Conservation (phyloP, 2,113 vertebrate genomes). For the Rhegmatorhina hoffmannsi region DNA sequence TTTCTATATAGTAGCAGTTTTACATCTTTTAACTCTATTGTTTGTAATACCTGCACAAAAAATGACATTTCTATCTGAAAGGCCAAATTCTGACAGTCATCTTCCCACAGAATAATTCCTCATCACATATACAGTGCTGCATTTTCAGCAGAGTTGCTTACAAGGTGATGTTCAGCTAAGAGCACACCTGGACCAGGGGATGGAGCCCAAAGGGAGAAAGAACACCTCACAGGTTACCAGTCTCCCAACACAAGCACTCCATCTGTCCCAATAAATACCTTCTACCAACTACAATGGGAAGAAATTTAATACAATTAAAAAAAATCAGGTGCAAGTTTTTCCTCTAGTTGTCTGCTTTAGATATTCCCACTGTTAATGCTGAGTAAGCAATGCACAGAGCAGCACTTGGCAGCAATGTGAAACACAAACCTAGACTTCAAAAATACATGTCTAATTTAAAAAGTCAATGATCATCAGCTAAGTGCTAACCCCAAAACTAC, state of each 20-base stretch:
- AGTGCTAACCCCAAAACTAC: neutral
- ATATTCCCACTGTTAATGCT: neutral
- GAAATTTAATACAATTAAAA: neutral
- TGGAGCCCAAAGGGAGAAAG: neutral
- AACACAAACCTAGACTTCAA: neutral
- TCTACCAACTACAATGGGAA: neutral
- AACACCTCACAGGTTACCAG: neutral
- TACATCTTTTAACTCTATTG: slow-evolving; percentile 53
- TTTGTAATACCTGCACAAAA: slow-evolving; percentile 19
- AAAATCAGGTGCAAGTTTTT: neutral
- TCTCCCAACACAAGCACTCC: neutral
- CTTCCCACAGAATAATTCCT: neutral
- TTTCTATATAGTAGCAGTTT: slow-evolving; percentile 13
- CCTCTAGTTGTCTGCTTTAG: neutral
- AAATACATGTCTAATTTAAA: neutral
- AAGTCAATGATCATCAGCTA: neutral
- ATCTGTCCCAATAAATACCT: neutral
- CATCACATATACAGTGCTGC: accelerated
- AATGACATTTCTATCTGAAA: slow-evolving; percentile 48
- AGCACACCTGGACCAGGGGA: neutral
- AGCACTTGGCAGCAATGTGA: neutral
- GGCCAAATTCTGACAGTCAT: neutral
- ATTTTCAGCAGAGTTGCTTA: neutral
- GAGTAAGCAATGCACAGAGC: neutral
- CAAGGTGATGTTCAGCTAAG: accelerated